A percentile compares a stretch with the other conserved stretches of the same genome.
These are phyloP conservation scores for Ambastaia sidthimunki DNA, from an alignment of 2,797 vertebrate genomes.

Conservation along the genomic window DNA sequence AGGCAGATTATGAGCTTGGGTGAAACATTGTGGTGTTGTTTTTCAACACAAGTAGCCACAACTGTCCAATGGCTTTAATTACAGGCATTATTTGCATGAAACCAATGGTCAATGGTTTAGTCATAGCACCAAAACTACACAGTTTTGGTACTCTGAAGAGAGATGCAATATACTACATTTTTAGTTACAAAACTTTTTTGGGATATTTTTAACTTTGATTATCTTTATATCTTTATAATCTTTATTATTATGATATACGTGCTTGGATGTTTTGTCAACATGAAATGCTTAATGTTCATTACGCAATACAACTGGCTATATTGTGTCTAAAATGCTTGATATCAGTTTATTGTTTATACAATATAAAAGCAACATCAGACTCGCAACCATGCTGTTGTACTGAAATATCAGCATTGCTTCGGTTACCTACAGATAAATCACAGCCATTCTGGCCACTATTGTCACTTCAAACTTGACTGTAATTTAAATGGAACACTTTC, in stretches of 20 bases:
- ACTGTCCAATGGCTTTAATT: background rate
- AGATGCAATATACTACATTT: background rate
- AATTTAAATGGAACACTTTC: background rate
- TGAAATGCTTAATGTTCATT: background rate
- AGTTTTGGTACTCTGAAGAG: background rate
- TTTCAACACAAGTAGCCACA: background rate
- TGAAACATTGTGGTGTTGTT: background rate
- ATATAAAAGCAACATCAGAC: too few relatives aligned
- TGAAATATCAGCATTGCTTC: too few relatives aligned
- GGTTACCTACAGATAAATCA: too few relatives aligned
- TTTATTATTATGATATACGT: too few relatives aligned
- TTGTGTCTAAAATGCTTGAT: background rate
- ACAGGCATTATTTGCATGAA: background rate
- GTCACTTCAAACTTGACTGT: background rate
- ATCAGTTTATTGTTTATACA: background rate
- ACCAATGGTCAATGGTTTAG: background rate
- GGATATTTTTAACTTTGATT: too few relatives aligned
- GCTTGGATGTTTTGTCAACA: too few relatives aligned
- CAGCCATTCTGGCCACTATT: too few relatives aligned
- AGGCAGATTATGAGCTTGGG: background rate
- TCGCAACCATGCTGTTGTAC: too few relatives aligned
- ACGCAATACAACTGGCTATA: background rate
- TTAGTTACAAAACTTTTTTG: background rate
- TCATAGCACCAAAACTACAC: background rate
- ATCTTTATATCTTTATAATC: too few relatives aligned